Base-by-base conservation (phyloP, 2,113 vertebrate species). In the Notechis scutatus region DNA sequence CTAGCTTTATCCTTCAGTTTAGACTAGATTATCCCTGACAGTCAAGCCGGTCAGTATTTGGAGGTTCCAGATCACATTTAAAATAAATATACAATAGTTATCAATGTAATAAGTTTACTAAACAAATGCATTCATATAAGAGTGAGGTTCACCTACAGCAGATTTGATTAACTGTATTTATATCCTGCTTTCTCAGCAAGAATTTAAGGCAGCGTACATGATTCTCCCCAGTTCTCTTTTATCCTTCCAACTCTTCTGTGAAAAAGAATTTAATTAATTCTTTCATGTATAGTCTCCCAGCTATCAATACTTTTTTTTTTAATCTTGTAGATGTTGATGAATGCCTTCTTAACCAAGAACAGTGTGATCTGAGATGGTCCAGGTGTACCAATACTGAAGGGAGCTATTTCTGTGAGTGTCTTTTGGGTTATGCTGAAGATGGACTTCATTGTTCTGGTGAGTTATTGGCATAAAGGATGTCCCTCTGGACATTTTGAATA, bases 371-470 rank as follows among this genome's bases (percentile, higher is more conserved):
- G 1, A 92, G 86, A 0, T 89, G 94, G 5, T 97, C 98, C 0
- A 5, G 23, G 87, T 98, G 98, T 54, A 92, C 97, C 94, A 98
- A 98, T 45, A 98, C 97, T 0, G 97, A 97, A 54, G 98, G 98
- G 0, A 93, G 98, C 90, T 98, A 98, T 0, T 96, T 98, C 91
- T 99, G 98, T 29, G 94, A 88, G 15, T 98, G 98, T 94, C 96
- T 95, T 29, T 92, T 96, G 47, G 98, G 98, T 88, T 98, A 97
- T 90, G 59, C 1, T 50, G 98, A 97, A 95, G 97, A 98, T 2
- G 98, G 98, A 50, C 61, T 97, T 50, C 95, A 96, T 18, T 98
- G 98, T 94, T 91, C 95, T 0, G 98, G 98, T 98, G 96, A n/a
- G 87, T 39, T 81, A 57, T 55, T 55, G 21, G 18, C 20, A 59